Base-by-base conservation (phyloP, 2,888 invertebrate genomes). In the Beris morrisii region DNA sequence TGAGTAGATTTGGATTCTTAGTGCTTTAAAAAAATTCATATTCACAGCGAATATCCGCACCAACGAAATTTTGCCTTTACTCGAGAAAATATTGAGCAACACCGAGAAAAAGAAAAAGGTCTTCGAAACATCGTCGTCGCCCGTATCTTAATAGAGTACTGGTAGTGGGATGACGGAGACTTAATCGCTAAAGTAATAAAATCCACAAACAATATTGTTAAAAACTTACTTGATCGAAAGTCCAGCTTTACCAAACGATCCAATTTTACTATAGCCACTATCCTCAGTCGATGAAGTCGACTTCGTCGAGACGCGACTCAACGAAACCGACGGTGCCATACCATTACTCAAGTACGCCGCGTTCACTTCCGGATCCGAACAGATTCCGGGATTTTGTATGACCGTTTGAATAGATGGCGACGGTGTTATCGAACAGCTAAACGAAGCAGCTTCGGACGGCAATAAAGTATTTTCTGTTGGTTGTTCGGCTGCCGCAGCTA, bases 161-260 rank as follows among this genome's bases (percentile, higher is more conserved):
- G 22, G 22, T n/a, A 22, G 22, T 22, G 22, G 22, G 22, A 22
- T 22, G 22, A 22, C n/a, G n/a, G n/a, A 65, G 12, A 70, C 66
- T 2, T 67, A 44, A 64, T 46, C 28, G 44, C 43, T 50, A 15
- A 52, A n/a, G 5, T 56, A 28, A 31, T 9, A n/a, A 15, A 12
- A 31, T 38, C 48, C 63, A 65, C 12, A 38, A 31, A 9, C 12
- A 38, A 22, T 2, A 22, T 32, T 54, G 15, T 15, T 44, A 66
- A 28, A 68, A 30, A 67, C 76, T 71, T 73, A 79, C 75, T 77
- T 77, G 58, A 79, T 76, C 73, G 79, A 78, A 54, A 83, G 72
- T 32, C 83, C 83, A 32, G 79, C 77, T 73, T 83, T 84, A 57
- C 83, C 84, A 73, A 82, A 80, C 28, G 80, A 80, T 52, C 79